Evolutionary conservation across 2,113 vertebrate genomes (phyloP).

Genomic region (Percina caprodes): DNA sequence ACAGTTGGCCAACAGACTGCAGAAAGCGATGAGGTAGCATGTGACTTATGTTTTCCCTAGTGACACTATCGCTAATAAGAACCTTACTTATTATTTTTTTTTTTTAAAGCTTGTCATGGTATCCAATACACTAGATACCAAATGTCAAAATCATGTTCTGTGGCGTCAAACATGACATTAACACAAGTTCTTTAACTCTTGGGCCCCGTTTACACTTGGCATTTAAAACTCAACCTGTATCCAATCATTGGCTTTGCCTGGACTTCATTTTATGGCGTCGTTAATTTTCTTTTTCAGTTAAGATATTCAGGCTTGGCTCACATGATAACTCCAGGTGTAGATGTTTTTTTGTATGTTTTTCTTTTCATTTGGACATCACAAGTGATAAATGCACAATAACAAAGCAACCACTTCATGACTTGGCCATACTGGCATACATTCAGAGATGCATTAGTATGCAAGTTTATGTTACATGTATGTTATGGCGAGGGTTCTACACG

Average conservation of each 20-base stretch:
- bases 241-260: neutral
- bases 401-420: conserved; percentile 54
- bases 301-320: neutral
- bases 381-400: conserved; percentile 51
- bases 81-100: neutral
- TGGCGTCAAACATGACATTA: conserved; percentile 21
- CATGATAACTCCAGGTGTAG: neutral
- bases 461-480: conserved; percentile 43
- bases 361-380: conserved; percentile 35
- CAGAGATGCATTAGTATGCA: conserved; percentile 46
- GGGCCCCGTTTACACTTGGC: neutral
- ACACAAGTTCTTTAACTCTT: neutral
- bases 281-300: neutral
- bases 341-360: neutral
- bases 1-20: conserved; percentile 50
- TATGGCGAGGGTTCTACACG: conserved; percentile 33
- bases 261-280: neutral
- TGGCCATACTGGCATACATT: conserved; percentile 54
- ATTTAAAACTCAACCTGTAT: conserved; percentile 17
- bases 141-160: neutral
- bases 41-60: conserved; percentile 44
- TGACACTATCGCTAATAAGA: conserved; percentile 40
- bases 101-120: conserved; percentile 27
- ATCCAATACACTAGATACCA: neutral
- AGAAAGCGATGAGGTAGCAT: conserved; percentile 75